Conservation (phyloP, 2,888 invertebrate species). For the Drosophila anomelani region DNA sequence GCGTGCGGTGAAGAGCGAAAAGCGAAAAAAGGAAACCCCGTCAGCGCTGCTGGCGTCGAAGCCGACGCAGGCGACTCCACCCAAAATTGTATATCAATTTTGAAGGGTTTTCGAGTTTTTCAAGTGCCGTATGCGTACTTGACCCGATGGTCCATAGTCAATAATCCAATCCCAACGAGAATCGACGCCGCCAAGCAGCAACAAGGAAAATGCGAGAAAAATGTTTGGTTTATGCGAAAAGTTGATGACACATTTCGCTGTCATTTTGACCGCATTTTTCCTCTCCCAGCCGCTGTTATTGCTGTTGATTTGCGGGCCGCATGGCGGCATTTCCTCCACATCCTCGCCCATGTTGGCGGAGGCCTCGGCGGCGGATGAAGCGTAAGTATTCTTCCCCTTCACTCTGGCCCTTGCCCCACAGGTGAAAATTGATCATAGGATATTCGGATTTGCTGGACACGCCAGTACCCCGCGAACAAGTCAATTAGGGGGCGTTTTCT, state of each 20-base stretch:
- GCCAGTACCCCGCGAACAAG: conserved; percentile 32
- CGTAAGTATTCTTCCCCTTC: conserved; percentile 73
- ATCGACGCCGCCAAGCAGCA: conserved; percentile 43
- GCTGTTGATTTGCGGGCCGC: conserved; percentile 76
- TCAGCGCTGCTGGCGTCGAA: conserved; percentile 52
- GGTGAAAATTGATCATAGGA: conserved; percentile 14
- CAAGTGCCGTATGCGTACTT: conserved; percentile 24
- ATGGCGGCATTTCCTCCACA: conserved; percentile 59
- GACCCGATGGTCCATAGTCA: conserved; percentile 27
- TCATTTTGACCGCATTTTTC: conserved; percentile 84
- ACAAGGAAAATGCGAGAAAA: conserved; percentile 84
- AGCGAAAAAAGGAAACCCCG: conserved; percentile 19
- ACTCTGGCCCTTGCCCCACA: not conserved
- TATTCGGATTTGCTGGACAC: conserved; percentile 3
- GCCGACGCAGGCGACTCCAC: conserved; percentile 74
- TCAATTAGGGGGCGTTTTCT: conserved; percentile 68
- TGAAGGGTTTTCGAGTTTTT: conserved; percentile 36
- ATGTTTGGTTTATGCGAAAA: conserved; percentile 83
- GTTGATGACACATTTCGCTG: conserved; percentile 84
- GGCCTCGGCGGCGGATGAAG: conserved; percentile 84
- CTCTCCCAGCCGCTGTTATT: conserved; percentile 81
- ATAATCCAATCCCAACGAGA: conserved; percentile 25
- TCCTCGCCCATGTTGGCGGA: conserved; percentile 60
- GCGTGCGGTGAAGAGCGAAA: conserved; percentile 22
- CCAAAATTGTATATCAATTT: conserved; percentile 74